These are phyloP conservation scores for Glomeris maerens DNA, from an alignment of 1,140 invertebrate species.

Conservation along the genomic window DNA sequence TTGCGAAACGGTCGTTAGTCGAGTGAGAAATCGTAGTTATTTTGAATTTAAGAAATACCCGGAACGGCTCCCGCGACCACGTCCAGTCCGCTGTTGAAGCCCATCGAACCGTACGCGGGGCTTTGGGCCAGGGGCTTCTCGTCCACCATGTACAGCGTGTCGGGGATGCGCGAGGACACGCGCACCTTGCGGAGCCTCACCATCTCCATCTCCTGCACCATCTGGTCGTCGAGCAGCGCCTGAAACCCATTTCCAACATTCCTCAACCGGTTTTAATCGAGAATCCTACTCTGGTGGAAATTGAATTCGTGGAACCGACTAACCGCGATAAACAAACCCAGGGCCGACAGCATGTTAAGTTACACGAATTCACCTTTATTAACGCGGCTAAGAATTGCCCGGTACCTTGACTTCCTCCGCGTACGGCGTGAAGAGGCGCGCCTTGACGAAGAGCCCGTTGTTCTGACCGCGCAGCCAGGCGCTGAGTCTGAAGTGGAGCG, in stretches of 20 bases:
- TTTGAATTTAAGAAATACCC: conserved; percentile 19
- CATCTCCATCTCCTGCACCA: conserved; percentile 60
- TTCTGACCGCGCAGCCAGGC: conserved; percentile 69
- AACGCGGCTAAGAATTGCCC: no score
- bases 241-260: conserved; percentile 29
- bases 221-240: conserved; percentile 65
- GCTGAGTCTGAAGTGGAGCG: conserved; percentile 46
- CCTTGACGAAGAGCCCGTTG: conserved; percentile 66
- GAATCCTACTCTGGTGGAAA: no score
- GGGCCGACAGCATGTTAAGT: no score
- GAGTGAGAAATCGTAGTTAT: conserved; percentile 16
- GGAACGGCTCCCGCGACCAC: conserved; percentile 44
- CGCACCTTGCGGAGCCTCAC: conserved; percentile 44
- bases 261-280: no score
- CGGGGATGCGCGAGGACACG: conserved; percentile 56
- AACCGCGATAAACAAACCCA: no score
- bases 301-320: no score
- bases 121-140: conserved; percentile 27
- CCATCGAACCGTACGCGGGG: conserved; percentile 17
- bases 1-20: no score
- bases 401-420: conserved; percentile 88
- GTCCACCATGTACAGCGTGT: conserved; percentile 82
- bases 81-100: conserved; percentile 32
- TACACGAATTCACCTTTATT: no score
- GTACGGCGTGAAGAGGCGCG: conserved; percentile 81